Evolutionary conservation across 2,888 invertebrate genomes (phyloP).

Genomic region (Baronia brevicornis): DNA sequence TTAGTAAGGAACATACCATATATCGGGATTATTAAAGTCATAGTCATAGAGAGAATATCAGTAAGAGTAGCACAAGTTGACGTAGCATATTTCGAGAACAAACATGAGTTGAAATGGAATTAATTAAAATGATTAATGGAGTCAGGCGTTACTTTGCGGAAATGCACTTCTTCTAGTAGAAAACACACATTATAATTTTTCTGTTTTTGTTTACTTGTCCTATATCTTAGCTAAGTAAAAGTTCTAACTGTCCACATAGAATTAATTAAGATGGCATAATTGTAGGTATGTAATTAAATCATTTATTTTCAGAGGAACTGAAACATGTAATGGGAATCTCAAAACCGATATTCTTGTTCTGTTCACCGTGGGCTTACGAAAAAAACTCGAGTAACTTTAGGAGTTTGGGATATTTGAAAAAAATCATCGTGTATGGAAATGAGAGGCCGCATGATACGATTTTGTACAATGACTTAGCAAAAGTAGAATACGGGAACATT

Average conservation of each 20-base stretch:
- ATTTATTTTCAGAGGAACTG: constrained; percentile 23
- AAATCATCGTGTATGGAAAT: constrained; percentile 21
- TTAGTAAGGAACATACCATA: no score
- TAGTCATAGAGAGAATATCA: no score
- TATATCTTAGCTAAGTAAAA: background rate
- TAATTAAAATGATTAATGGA: no score
- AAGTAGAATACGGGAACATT: background rate
- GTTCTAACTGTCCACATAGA: no score
- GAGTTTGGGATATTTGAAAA: constrained; percentile 15
- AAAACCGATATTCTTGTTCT: constrained; percentile 20
- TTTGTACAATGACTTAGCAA: constrained; percentile 16
- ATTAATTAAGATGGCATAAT: constrained; percentile 2
- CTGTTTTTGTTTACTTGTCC: background rate
- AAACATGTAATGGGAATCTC: constrained; percentile 21
- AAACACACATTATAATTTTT: background rate
- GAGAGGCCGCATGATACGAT: constrained; percentile 12
- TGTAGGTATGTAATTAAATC: background rate
- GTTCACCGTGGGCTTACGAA: constrained; percentile 18
- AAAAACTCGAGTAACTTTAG: constrained; percentile 13
- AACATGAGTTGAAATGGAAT: no score
- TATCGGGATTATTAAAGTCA: no score
- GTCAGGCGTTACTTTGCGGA: no score
- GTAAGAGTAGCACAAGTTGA: no score
- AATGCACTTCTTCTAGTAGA: no score
- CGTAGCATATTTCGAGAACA: no score